phyloP scores from a whole-genome alignment of 1,140 invertebrate species.

The Microplitis mediator region DNA sequence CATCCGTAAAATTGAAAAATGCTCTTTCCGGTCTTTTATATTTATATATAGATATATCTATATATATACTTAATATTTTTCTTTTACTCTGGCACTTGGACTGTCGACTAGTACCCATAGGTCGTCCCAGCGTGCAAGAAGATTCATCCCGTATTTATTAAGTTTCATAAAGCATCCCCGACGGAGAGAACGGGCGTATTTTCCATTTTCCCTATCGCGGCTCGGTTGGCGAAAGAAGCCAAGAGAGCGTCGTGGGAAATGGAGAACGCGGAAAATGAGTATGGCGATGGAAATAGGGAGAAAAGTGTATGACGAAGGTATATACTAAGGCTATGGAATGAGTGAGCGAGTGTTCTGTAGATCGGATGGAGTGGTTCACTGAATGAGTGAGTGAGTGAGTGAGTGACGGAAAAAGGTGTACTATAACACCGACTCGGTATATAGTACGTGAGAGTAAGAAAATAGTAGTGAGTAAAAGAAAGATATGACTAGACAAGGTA shows the following conservation, averaged over 20 bases:
- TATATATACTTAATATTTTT: constrained; percentile 5
- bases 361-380: not conserved
- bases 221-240: constrained; percentile 14
- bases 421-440: too few species aligned
- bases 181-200: constrained; percentile 38
- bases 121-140: constrained; percentile 30
- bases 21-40: too few species aligned
- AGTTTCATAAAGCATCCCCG: constrained; percentile 59
- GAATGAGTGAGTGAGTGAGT: not conserved
- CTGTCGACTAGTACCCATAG: not conserved
- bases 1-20: not conserved
- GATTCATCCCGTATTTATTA: constrained; percentile 63
- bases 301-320: constrained; percentile 16
- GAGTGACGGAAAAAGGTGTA: constrained; percentile 11
- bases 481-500: constrained; percentile 4
- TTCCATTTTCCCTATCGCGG: constrained; percentile 53
- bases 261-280: constrained; percentile 43
- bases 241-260: constrained; percentile 26
- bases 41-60: not conserved
- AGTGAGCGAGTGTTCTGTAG: not conserved
- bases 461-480: constrained; percentile 33
- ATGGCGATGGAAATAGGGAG: constrained; percentile 39
- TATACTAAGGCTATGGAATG: not conserved
- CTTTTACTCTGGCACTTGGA: not conserved
- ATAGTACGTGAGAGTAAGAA: not conserved